Conservation (phyloP, 2,113 vertebrate genomes). For the Esox niger region DNA sequence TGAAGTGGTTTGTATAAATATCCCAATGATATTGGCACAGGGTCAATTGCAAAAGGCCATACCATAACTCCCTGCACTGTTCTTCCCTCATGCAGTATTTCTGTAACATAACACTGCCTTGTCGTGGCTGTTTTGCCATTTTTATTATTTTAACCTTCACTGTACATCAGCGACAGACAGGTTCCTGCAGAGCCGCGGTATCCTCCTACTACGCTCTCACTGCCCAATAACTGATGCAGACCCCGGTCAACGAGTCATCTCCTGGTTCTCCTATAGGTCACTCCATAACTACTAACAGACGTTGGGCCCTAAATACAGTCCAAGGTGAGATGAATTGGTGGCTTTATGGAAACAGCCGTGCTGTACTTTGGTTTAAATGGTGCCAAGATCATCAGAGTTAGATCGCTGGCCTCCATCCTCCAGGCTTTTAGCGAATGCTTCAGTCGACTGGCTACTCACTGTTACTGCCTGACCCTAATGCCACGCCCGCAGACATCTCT, state of each 20-base stretch:
- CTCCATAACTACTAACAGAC: constrained; percentile 57
- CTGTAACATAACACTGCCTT: constrained; percentile 45
- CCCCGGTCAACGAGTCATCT: constrained; percentile 45
- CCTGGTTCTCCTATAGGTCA: constrained; percentile 44
- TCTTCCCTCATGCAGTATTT: constrained; percentile 23
- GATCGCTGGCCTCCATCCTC: constrained; percentile 18
- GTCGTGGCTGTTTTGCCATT: constrained; percentile 50
- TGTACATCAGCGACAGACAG: constrained; percentile 56
- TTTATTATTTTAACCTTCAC: constrained; percentile 49
- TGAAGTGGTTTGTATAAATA: constrained; percentile 20
- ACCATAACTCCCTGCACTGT: constrained; percentile 28
- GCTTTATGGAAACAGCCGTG: constrained; percentile 48
- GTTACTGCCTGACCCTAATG: too few relatives aligned
- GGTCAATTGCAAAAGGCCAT: constrained; percentile 15
- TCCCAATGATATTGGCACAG: constrained; percentile 35
- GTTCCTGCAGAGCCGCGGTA: constrained; percentile 22
- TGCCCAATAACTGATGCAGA: not conserved
- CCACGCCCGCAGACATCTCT: too few relatives aligned
- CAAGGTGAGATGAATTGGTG: constrained; percentile 48
- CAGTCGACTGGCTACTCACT: too few relatives aligned
- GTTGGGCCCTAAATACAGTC: constrained; percentile 36
- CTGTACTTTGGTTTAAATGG: constrained; percentile 41
- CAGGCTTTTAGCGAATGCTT: too few relatives aligned
- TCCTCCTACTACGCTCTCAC: constrained; percentile 17
- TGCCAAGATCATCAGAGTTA: constrained; percentile 66